phyloP scores from a whole-genome alignment of 2,113 vertebrate genomes.

The Mormyrus lacerda region DNA sequence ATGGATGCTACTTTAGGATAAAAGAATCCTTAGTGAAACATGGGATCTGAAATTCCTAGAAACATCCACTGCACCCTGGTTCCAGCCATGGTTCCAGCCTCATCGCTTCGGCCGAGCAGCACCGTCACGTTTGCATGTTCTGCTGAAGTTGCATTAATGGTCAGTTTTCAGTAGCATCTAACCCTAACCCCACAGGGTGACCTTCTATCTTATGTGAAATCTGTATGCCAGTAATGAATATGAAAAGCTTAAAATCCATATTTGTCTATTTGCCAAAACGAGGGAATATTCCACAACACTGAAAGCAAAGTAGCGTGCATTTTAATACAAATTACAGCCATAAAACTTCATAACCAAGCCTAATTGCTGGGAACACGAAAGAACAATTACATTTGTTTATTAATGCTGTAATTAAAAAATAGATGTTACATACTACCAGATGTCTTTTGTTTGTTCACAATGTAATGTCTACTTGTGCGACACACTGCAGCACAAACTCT shows the following conservation, averaged over 20 bases:
- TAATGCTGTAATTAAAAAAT: conserved; percentile 26
- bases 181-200: not conserved
- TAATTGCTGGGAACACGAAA: conserved; percentile 28
- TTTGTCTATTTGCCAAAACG: conserved; percentile 2
- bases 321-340: conserved; percentile 20
- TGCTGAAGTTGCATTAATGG: not conserved
- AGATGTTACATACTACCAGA: conserved; percentile 23
- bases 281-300: conserved; percentile 9
- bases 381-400: conserved; percentile 28
- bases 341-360: conserved; percentile 20
- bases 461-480: conserved; percentile 7
- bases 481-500: conserved; percentile 3
- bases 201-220: not conserved
- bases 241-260: conserved; percentile 13
- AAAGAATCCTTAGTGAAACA: not conserved
- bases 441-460: conserved; percentile 13
- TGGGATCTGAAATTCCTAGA: not conserved
- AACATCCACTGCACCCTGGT: not conserved
- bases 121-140: not conserved
- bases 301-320: conserved; percentile 7
- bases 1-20: not conserved
- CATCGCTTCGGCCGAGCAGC: not conserved
- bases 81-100: no score
- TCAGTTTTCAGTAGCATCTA: not conserved
- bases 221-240: not conserved